A percentile compares a stretch with the other conserved stretches of the same genome.
Conservation (phyloP, 1,140 invertebrate species). For the Drosophila auraria region DNA sequence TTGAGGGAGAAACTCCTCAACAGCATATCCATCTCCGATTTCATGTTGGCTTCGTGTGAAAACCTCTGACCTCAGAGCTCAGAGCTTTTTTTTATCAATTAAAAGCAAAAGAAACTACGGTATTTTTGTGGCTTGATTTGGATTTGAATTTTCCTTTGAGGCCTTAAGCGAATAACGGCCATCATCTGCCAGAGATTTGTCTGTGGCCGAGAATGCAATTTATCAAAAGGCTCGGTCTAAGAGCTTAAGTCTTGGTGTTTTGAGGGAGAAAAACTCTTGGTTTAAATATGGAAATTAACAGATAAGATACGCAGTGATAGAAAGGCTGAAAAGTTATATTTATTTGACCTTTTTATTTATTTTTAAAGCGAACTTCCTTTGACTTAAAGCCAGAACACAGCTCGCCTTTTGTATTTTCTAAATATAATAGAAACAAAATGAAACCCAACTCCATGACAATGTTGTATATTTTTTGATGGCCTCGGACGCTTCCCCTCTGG, state of each 20-base stretch:
- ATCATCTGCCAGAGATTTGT: conserved; percentile 42
- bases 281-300: conserved; percentile 1
- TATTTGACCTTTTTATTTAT: not conserved
- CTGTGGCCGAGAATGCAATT: conserved; percentile 59
- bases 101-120: conserved; percentile 50
- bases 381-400: too few species aligned
- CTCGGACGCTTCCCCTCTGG: conserved; percentile 22
- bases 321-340: not conserved
- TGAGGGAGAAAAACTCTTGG: not conserved
- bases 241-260: conserved; percentile 6
- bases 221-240: conserved; percentile 32
- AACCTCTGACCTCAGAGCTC: conserved; percentile 60
- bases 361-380: not conserved
- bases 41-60: conserved; percentile 63
- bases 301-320: not conserved
- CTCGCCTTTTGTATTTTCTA: too few species aligned
- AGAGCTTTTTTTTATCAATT: conserved; percentile 68
- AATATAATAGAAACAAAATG: not conserved
- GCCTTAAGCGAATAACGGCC: conserved; percentile 62
- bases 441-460: not conserved
- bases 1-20: conserved; percentile 16
- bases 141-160: conserved; percentile 18
- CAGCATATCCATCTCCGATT: conserved; percentile 43
- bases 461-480: conserved; percentile 7
- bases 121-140: conserved; percentile 53